phyloP scores from a whole-genome alignment of 2,797 vertebrate species.

The Diglossa cyanea region DNA sequence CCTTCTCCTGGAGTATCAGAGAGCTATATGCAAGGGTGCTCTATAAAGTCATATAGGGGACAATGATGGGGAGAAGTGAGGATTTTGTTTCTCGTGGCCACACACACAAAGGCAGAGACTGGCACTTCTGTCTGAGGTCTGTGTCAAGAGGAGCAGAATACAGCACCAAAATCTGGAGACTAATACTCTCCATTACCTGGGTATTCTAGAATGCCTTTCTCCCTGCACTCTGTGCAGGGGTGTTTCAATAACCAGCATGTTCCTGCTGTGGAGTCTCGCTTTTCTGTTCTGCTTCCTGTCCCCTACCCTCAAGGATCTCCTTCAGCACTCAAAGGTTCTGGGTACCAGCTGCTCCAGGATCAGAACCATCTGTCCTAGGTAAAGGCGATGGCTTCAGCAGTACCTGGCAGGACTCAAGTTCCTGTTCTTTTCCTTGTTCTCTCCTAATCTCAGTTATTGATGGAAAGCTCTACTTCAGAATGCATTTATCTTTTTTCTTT shows the following conservation, averaged over 20 bases:
- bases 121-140: background rate
- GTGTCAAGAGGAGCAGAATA: background rate
- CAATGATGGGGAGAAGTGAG: background rate
- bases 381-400: background rate
- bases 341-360: background rate
- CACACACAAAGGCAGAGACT: background rate
- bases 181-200: background rate
- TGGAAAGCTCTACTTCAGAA: background rate
- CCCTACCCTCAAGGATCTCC: background rate
- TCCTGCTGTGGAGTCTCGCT: background rate
- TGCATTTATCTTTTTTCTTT: rapidly evolving
- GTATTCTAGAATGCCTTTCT: background rate
- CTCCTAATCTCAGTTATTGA: background rate
- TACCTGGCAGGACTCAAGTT: background rate
- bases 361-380: background rate
- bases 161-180: background rate
- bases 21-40: background rate
- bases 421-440: background rate
- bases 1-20: background rate
- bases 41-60: background rate
- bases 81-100: background rate
- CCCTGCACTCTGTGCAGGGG: background rate
- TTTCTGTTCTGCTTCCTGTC: background rate
- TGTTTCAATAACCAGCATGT: background rate
- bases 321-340: background rate